Percentiles rank a stretch among this genome's conserved stretches.
phyloP scores from a whole-genome alignment of 2,797 vertebrate genomes.

The Helicolenus hilgendorfi region DNA sequence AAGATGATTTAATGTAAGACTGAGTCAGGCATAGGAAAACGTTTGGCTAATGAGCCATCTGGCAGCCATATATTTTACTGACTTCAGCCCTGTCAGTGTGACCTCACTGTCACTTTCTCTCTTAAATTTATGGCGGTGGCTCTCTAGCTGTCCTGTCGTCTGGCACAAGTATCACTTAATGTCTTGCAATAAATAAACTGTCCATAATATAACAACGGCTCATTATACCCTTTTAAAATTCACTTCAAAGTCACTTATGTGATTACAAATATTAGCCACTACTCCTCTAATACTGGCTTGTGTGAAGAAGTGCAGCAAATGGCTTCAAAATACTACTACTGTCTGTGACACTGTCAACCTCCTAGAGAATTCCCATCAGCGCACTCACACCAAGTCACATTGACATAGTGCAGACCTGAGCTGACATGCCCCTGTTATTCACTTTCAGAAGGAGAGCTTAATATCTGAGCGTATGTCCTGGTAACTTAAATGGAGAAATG shows the following conservation, averaged over 20 bases:
- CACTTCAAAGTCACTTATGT: neutral
- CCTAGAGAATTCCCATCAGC: constrained; percentile 15
- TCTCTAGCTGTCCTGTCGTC: neutral
- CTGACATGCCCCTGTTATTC: constrained; percentile 37
- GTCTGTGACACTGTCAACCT: neutral
- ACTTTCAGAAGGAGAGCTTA: constrained; percentile 51
- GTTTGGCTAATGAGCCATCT: constrained; percentile 55
- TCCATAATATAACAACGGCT: neutral
- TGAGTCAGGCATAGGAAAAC: constrained; percentile 29
- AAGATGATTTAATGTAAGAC: constrained; percentile 51
- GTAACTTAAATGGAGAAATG: constrained; percentile 47
- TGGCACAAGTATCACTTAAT: neutral
- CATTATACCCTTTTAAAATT: neutral
- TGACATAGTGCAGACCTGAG: constrained; percentile 5
- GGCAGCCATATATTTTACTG: constrained; percentile 11
- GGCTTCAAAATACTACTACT: neutral
- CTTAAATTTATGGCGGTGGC: constrained; percentile 16
- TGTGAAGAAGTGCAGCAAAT: neutral
- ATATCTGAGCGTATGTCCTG: constrained; percentile 40
- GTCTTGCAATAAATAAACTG: neutral
- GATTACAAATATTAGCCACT: neutral
- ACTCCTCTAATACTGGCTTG: neutral
- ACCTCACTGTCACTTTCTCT: constrained; percentile 11
- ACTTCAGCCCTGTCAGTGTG: constrained; percentile 19
- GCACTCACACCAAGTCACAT: neutral